A percentile compares a stretch with the other conserved stretches of the same genome.
Evolutionary conservation across 2,797 vertebrate species (phyloP).

Genomic region (Lepus oiostolus): DNA sequence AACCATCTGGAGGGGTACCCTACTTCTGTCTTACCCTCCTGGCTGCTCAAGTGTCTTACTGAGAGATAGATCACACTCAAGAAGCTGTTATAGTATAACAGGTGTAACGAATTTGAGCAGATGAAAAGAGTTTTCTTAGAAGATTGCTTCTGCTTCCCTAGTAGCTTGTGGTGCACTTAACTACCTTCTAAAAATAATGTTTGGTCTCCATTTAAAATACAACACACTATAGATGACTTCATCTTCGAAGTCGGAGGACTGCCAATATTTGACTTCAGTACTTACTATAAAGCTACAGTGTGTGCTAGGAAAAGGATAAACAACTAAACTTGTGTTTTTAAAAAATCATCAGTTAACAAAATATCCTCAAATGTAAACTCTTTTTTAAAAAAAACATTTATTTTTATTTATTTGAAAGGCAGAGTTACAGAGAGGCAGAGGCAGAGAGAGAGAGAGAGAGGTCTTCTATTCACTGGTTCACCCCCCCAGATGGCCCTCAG

Average conservation of each 20-base stretch:
- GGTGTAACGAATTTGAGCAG: conserved; percentile 37
- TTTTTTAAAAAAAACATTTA: no score
- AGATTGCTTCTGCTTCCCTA: neutral
- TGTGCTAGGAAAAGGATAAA: neutral
- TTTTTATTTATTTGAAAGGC: no score
- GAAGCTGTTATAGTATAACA: conserved; percentile 30
- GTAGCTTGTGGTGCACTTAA: neutral
- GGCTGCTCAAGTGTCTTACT: neutral
- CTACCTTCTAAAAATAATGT: neutral
- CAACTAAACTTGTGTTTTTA: neutral
- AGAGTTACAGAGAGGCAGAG: no score
- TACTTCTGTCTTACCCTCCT: neutral
- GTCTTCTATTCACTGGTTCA: no score
- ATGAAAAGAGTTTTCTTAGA: neutral
- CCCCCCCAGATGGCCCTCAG: no score
- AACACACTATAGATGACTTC: neutral
- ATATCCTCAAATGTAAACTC: neutral
- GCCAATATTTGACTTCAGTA: neutral
- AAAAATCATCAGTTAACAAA: neutral
- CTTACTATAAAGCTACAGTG: neutral
- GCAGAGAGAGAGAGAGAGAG: no score
- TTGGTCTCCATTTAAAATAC: neutral
- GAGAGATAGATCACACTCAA: neutral
- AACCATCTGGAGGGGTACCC: neutral
- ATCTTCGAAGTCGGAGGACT: neutral